Percentiles rank a stretch among this genome's conserved stretches.
phyloP scores from a whole-genome alignment of 2,797 vertebrate species.

The Aldrovandia affinis region DNA sequence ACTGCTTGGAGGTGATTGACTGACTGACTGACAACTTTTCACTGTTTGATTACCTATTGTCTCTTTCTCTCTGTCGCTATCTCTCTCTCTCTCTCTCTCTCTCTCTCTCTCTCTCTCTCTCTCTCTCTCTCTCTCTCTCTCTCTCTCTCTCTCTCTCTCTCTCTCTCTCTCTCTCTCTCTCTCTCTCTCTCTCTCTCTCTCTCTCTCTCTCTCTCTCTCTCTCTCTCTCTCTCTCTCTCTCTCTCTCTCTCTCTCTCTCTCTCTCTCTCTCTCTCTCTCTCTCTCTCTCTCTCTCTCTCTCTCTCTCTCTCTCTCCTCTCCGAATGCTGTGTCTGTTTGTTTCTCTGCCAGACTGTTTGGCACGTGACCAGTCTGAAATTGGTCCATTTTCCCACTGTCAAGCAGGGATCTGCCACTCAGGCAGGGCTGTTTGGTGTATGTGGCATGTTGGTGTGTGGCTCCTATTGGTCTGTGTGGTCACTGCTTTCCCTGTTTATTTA shows the following conservation, averaged over 20 bases:
- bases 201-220: conserved; percentile 51
- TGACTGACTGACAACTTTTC: conserved; percentile 48
- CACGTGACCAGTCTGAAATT: conserved; percentile 67
- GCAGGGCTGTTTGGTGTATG: conserved; percentile 60
- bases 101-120: conserved; percentile 41
- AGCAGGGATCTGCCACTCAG: conserved; percentile 48
- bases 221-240: conserved; percentile 39
- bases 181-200: conserved; percentile 35
- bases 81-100: conserved; percentile 38
- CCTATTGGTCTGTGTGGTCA: conserved; percentile 43
- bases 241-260: conserved; percentile 47
- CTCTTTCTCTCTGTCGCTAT: conserved; percentile 52
- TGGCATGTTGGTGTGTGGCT: conserved; percentile 57
- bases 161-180: conserved; percentile 39
- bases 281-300: conserved; percentile 39
- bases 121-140: conserved; percentile 45
- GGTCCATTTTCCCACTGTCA: conserved; percentile 42
- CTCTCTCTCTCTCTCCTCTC: conserved; percentile 33
- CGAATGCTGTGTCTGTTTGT: conserved; percentile 30
- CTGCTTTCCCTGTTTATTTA: background rate
- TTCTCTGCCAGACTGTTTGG: conserved; percentile 55
- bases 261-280: conserved; percentile 49
- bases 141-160: conserved; percentile 47
- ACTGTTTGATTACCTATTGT: no score
- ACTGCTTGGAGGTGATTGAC: conserved; percentile 59